Evolutionary conservation across 2,888 invertebrate genomes (phyloP), one percentile per base, ranked within the genome.

Genomic region (Brenthis hecate): DNA sequence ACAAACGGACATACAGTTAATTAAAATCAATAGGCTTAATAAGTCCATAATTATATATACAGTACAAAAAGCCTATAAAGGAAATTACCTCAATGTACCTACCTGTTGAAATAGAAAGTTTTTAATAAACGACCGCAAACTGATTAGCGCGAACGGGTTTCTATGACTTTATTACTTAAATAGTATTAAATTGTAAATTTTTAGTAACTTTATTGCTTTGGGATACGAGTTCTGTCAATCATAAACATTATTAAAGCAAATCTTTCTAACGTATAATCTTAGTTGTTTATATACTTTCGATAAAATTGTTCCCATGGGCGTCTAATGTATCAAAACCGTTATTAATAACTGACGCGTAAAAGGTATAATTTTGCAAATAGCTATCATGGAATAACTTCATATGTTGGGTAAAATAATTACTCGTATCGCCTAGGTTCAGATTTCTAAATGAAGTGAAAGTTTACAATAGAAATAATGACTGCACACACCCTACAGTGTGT

Each of bases 301-400:
- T 76, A 73, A 83, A 86, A 87, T 86, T 77, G 78, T 77, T 85
- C 84, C 88, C 82, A 83, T 79, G 80, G 87, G 88, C 77, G 77
- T 81, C 77, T 77, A 80, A 85, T 83, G 79, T 78, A 81, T 79
- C 78, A 76, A 78, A 78, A 83, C 87, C 82, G 87, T 85, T 88
- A 88, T 77, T 87, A 88, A 88, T 88, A 82, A 51, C 66, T 71
- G 73, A 74, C 74, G 71, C 72, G 78, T 84, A 80, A 80, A 84
- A 84, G 82, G 82, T 82, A 80, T 88, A 86, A 89, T 89, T 89
- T 89, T 72, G 87, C 87, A 86, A 88, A 86, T 84, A 79, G 81
- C 80, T 77, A 80, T 66, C 76, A 69, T 76, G 77, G 78, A 84
- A 84, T 84, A 81, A 81, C 83, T 82, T 81, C 77, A 83, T 84